These are phyloP conservation scores for Coccyzus lansbergi DNA, from an alignment of 2,797 vertebrate species.

Conservation along the genomic window DNA sequence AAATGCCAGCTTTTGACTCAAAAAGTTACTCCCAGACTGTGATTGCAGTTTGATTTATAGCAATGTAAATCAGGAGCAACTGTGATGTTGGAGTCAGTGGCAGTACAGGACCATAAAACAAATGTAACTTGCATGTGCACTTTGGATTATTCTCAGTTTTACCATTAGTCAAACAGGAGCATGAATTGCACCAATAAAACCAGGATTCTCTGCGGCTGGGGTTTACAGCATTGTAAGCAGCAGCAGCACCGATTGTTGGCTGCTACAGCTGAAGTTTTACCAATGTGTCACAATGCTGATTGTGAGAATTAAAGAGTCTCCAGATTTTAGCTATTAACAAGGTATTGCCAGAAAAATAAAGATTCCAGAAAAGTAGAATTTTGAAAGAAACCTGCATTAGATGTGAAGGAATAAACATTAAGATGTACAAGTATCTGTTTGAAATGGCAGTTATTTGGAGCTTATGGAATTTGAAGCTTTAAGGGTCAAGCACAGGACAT, in stretches of 20 bases:
- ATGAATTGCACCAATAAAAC: background rate
- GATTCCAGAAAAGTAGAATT: background rate
- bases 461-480: too few relatives aligned
- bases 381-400: background rate
- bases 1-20: background rate
- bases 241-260: background rate
- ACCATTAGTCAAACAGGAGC: background rate
- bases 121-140: fast-evolving
- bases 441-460: too few relatives aligned
- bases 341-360: background rate
- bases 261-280: background rate
- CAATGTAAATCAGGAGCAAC: background rate
- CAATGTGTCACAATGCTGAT: fast-evolving
- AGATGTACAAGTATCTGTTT: too few relatives aligned
- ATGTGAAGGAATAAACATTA: background rate
- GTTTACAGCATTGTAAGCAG: fast-evolving
- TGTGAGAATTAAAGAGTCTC: background rate
- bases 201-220: background rate
- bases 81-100: background rate
- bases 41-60: constrained; percentile 20
- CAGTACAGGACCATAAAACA: background rate
- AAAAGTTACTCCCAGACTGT: background rate
- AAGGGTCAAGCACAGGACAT: too few relatives aligned
- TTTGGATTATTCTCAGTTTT: background rate
- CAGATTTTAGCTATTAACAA: background rate